phyloP scores from a whole-genome alignment of 1,140 invertebrate species.

The Heliconius hermathena region DNA sequence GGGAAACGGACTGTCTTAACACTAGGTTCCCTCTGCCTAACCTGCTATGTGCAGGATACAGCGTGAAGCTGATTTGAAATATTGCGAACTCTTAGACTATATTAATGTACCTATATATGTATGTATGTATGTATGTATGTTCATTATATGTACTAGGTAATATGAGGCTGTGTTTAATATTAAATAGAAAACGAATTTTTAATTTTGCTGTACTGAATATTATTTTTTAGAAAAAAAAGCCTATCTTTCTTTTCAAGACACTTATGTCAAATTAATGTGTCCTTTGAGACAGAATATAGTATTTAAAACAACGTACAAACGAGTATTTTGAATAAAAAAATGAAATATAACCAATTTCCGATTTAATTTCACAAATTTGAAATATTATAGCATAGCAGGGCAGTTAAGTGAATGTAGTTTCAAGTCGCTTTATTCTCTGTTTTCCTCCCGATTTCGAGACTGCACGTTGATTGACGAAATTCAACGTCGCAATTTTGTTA shows the following conservation, averaged over 20 bases:
- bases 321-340: neutral
- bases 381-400: too few species aligned
- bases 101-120: neutral
- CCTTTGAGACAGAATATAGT: too few species aligned
- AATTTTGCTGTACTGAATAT: neutral
- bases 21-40: too few species aligned
- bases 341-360: neutral
- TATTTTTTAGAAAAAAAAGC: neutral
- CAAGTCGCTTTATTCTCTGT: neutral
- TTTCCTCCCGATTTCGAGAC: too few species aligned
- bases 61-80: neutral
- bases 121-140: neutral
- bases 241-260: too few species aligned
- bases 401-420: too few species aligned
- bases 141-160: conserved; percentile 14
- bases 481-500: too few species aligned
- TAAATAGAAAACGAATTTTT: neutral
- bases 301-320: neutral
- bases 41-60: too few species aligned
- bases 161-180: conserved; percentile 33
- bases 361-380: neutral
- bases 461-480: too few species aligned
- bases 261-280: too few species aligned
- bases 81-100: neutral
- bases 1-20: too few species aligned